Base-by-base conservation (phyloP, 1,140 invertebrate genomes). In the Bombus waltoni region DNA sequence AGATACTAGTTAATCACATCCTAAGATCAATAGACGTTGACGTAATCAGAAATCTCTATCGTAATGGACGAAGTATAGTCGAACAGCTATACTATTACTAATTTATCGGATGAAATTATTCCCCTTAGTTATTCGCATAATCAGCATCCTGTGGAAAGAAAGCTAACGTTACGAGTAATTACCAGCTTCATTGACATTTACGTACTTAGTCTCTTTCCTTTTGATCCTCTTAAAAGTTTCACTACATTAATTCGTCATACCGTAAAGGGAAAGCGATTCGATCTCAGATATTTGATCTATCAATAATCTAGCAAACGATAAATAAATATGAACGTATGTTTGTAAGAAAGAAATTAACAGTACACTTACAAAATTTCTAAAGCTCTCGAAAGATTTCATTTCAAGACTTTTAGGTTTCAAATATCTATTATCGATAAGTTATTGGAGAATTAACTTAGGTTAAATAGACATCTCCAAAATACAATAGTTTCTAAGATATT, bases 91-190 rank as follows among this genome's bases (percentile, higher is more conserved):
- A 3, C 28, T 71, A 71, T 71, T 71, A 42, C 70, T 42, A 40
- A 71, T 71, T 71, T 71, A 71, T 71, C 40, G 70, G 40, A 42
- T 42, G 70, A 71, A 28, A 28, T 25, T 71, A 42, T 71, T 71
- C 42, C 70, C 70, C 5, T 42, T n/a, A n/a, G 70, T 71, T 42
- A n/a, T n/a, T 22, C 40, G 70, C 11, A n/a, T 42, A 71, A 71
- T 44, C 70, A 42, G 38, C 40, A n/a, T 11, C 25, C 8, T 42
- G 28, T 40, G 28, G 28, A 25, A 40, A 71, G 70, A 71, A 42
- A 42, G 5, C 18, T 53, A 53, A 53, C 47, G 47, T 53, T 53
- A 53, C 38, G 2, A 42, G 25, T 42, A 71, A 71, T 28, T n/a
- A 42, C 28, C 11, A 15, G 70, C 70, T 42, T 42, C 25, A 15